These are phyloP conservation scores for Pseudeuparius sepicola DNA, from an alignment of 2,888 invertebrate species.

Conservation along the genomic window DNA sequence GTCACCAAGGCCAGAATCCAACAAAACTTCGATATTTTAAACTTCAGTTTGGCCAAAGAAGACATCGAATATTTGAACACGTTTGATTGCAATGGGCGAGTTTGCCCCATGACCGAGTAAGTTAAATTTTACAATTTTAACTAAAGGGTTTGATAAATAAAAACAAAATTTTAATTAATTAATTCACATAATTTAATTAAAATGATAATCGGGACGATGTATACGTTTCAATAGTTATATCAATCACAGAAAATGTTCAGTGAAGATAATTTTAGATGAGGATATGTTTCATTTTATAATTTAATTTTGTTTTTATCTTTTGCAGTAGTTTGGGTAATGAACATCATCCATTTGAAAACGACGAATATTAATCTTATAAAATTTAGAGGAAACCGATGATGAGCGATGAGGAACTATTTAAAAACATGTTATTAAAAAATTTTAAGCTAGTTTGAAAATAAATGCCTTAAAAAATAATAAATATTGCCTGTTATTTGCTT, in stretches of 20 bases:
- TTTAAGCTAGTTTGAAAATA: no score
- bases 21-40: conserved; percentile 60
- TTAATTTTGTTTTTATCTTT: neutral
- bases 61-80: conserved; percentile 55
- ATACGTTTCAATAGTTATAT: no score
- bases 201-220: no score
- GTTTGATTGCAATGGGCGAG: conserved; percentile 51
- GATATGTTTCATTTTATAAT: no score
- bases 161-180: neutral
- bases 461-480: no score
- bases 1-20: conserved; percentile 58
- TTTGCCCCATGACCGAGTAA: conserved; percentile 51
- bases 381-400: no score
- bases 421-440: no score
- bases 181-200: neutral
- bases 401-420: no score
- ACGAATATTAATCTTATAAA: conserved; percentile 43
- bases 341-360: conserved; percentile 49
- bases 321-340: conserved; percentile 44
- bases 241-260: no score
- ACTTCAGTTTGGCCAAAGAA: conserved; percentile 57
- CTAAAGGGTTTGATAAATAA: no score
- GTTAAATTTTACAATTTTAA: neutral
- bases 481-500: no score
- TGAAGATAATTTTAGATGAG: no score